Base-by-base conservation (phyloP, 2,888 invertebrate species). In the Himalopsyche anomala region DNA sequence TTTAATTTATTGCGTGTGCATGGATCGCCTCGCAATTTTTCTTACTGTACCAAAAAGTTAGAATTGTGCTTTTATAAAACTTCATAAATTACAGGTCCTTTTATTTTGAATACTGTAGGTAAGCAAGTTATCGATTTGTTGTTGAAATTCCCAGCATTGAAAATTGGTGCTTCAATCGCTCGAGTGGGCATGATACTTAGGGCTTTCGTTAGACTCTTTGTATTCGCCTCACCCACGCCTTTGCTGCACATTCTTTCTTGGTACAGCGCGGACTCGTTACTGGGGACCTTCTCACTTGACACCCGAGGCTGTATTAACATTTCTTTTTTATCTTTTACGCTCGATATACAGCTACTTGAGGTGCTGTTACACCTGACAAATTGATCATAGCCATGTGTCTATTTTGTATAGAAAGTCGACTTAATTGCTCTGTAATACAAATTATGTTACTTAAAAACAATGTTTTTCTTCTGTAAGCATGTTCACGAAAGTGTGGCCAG, bases 171-270 rank as follows among this genome's bases (percentile, higher is more conserved):
- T 36, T 36, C 74, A 38, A 36, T 74, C 38, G 12, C 4, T 74
- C n/a, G 74, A 74, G 74, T 74, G 74, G 74, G 74, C 74, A 38
- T 74, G 74, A n/a, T 74, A 74, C 38, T 74, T 19, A 4, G 74
- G 80, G 80, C 19, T 80, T 28, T 51, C 80, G 40, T 80, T n/a
- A 42, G 38, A 80, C 45, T 42, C 45, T 80, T 80, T 80, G 51
- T 80, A 51, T 80, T 80, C n/a, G 80, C 8, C 45, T 42, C 45
- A 42, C 80, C 80, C 80, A 80, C 80, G 51, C 80, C 51, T 80
- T 36, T 80, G 42, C 0, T 40, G 80, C 51, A 42, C 45, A 80
- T 80, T 80, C 80, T 80, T 80, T 80, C 80, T 51, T 42, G 9
- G 17, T 80, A 51, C 45, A 80, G 0, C 36, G 51, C 28, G 19